Percentiles rank a stretch among this genome's conserved stretches.
Evolutionary conservation across 2,888 invertebrate species (phyloP).

Genomic region (Leptinotarsa juncta): DNA sequence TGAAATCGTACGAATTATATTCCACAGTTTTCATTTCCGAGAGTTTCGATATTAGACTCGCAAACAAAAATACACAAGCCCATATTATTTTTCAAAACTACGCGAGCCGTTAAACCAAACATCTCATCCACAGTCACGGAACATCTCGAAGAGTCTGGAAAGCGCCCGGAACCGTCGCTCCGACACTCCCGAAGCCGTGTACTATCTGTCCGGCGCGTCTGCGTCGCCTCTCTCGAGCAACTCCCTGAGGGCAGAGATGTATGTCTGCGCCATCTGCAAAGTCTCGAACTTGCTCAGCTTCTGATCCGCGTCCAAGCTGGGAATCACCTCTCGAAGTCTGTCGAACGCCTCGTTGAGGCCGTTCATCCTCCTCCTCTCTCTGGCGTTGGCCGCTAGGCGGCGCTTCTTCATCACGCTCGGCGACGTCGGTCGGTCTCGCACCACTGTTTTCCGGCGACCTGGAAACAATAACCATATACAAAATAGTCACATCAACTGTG

Average conservation of each 20-base stretch:
- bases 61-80: no score
- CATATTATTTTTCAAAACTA: no score
- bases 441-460: constrained; percentile 51
- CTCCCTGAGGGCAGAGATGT: constrained; percentile 77
- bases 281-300: constrained; percentile 82
- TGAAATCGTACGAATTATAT: no score
- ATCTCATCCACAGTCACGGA: no score
- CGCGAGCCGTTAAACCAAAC: no score
- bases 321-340: constrained; percentile 75
- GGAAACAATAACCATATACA: background rate
- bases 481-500: no score
- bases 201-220: constrained; percentile 45
- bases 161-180: no score
- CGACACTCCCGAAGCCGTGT: background rate
- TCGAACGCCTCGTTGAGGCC: constrained; percentile 80
- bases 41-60: no score
- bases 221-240: constrained; percentile 64
- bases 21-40: no score
- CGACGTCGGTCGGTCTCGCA: constrained; percentile 58
- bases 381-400: constrained; percentile 77
- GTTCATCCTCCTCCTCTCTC: constrained; percentile 79
- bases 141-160: no score
- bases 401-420: constrained; percentile 71
- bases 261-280: constrained; percentile 83
- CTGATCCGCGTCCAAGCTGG: constrained; percentile 75